Evolutionary conservation across 1,140 invertebrate species (phyloP).

Genomic region (Zaprionus ghesquierei): DNA sequence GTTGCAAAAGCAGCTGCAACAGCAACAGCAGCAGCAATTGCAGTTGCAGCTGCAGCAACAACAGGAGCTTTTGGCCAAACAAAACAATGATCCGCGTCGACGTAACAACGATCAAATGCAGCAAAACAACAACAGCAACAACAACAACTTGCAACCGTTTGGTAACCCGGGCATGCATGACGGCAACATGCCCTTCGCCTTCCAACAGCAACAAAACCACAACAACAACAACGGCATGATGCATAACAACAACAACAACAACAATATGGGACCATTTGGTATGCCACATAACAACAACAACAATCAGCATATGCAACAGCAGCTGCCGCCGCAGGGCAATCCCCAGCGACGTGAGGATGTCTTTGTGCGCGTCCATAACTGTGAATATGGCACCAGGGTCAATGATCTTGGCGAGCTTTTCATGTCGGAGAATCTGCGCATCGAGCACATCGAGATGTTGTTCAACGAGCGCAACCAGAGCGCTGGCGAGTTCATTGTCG

Average conservation of each 20-base stretch:
- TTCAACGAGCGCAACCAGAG: constrained; percentile 87
- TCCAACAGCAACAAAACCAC: constrained; percentile 47
- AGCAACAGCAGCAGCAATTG: constrained; percentile 31
- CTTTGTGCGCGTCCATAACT: constrained; percentile 88
- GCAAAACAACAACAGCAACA: constrained; percentile 19
- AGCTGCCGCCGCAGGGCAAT: constrained; percentile 5
- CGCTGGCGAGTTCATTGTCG: constrained; percentile 92
- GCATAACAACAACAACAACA: constrained; percentile 26
- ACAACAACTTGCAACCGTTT: constrained; percentile 45
- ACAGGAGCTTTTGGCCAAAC: constrained; percentile 25
- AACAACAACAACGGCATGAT: constrained; percentile 4
- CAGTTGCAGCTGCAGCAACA: constrained; percentile 17
- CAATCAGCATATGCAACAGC: constrained; percentile 12
- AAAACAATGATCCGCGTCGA: constrained; percentile 25
- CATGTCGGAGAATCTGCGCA: constrained; percentile 88
- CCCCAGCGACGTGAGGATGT: constrained; percentile 47
- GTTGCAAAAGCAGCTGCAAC: constrained; percentile 15
- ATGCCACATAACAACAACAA: constrained; percentile 24
- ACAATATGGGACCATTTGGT: background rate
- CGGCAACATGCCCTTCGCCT: constrained; percentile 45
- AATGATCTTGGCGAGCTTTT: constrained; percentile 92
- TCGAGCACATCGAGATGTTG: constrained; percentile 90
- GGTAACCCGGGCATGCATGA: constrained; percentile 33
- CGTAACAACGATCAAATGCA: constrained; percentile 19
- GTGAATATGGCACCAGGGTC: constrained; percentile 89